These are phyloP conservation scores for Tipula helvola DNA, from an alignment of 2,888 invertebrate genomes.

Conservation along the genomic window DNA sequence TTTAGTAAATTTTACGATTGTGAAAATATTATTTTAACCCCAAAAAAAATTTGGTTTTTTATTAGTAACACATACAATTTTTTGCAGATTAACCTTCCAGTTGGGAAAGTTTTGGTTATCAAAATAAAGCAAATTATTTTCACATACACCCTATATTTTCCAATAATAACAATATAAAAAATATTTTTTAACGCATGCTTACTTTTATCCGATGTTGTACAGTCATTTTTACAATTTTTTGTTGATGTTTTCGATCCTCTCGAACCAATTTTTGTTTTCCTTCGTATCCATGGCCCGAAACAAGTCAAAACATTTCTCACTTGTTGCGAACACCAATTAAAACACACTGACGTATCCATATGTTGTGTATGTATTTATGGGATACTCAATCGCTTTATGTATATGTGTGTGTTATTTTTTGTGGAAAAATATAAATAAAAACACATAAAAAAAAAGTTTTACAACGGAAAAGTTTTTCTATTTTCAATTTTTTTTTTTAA, in stretches of 20 bases:
- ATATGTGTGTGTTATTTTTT: background rate
- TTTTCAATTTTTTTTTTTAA: background rate
- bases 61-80: background rate
- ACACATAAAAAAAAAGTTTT: background rate
- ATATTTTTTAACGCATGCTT: conserved; percentile 10
- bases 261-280: conserved; percentile 9
- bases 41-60: too few species aligned
- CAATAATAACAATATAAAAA: conserved; percentile 5
- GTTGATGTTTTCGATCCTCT: conserved; percentile 13
- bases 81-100: background rate
- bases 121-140: background rate
- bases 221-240: conserved; percentile 9
- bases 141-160: background rate
- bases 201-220: conserved; percentile 8
- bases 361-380: background rate
- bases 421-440: background rate
- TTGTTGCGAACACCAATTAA: conserved; percentile 17
- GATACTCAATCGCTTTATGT: background rate
- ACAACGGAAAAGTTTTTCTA: background rate
- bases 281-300: conserved; percentile 16
- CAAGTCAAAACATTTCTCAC: conserved; percentile 17
- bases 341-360: conserved; percentile 11
- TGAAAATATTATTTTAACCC: background rate
- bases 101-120: background rate
- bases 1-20: background rate